Base-by-base conservation (phyloP, 2,797 vertebrate genomes). In the Poecilia wingei region DNA sequence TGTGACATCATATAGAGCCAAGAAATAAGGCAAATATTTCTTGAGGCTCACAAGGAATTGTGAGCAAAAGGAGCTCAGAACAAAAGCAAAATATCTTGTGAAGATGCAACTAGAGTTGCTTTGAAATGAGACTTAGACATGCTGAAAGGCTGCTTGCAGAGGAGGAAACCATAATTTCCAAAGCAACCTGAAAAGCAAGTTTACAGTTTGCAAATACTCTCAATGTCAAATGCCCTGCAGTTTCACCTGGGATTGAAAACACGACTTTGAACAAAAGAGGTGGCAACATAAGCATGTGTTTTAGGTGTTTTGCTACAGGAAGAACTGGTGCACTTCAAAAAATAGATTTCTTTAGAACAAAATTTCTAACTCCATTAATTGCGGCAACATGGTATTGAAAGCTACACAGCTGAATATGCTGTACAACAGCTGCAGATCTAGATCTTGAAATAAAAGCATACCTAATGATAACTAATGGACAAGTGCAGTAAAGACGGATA, bases 391-490 rank as follows among this genome's bases (percentile, higher is more conserved):
- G 28, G 28, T 59, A 31, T 33, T 70, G 39, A 43, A 70, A 13
- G 5, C 16, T 70, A 10, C n/a, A 45, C 25, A 45, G 25, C 49
- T 51, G 49, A 8, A 8, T 7, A 22, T 22, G 6, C 6, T 51
- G 20, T 51, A 51, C 2, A 49, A 20, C 20, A 49, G 18, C 47
- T 49, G 18, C 2, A 20, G 18, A 20, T 51, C 0, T 51, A 2
- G 49, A 51, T 22, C 49, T 51, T 77, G 77, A 76, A 84, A 82
- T 92, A 85, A 91, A 86, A 82, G 75, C 78, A 51, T 84, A 84
- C 90, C 91, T 86, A 86, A 84, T 79, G 79, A 84, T 78, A 91
- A 91, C 92, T 92, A 93, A 87, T 88, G 87, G 84, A 86, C 86
- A 90, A 89, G 85, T 91, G 87, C 89, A 87, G 86, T 87, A 86